A percentile compares a stretch with the other conserved stretches of the same genome.
Evolutionary conservation across 2,888 invertebrate species (phyloP).

Genomic region (Coenonympha arcania): DNA sequence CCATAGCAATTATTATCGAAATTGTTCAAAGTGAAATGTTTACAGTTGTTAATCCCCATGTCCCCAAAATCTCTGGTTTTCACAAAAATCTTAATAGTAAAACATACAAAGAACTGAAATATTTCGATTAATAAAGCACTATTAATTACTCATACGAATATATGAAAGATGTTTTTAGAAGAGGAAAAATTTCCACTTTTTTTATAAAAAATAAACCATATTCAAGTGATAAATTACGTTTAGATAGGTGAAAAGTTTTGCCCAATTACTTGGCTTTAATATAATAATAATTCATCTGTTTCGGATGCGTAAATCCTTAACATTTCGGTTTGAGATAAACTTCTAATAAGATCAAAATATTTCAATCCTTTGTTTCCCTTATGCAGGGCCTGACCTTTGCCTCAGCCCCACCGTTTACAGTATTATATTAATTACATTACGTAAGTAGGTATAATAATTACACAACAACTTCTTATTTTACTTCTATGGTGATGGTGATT

Average conservation of each 20-base stretch:
- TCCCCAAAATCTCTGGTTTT: conserved; percentile 43
- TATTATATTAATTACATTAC: conserved; percentile 15
- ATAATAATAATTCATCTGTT: too few species aligned
- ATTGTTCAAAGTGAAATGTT: neutral
- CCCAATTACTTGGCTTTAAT: too few species aligned
- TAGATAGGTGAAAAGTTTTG: too few species aligned
- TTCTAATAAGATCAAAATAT: conserved; percentile 22
- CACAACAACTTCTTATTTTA: conserved; percentile 26
- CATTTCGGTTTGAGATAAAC: too few species aligned
- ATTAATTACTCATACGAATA: too few species aligned
- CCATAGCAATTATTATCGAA: neutral
- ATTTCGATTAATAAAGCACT: conserved; percentile 35
- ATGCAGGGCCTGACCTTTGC: neutral
- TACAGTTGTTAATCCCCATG: conserved; percentile 29
- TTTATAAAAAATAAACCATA: too few species aligned
- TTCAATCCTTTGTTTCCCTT: conserved; percentile 24
- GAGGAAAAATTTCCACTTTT: too few species aligned
- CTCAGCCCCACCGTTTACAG: conserved; percentile 8
- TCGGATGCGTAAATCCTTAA: too few species aligned
- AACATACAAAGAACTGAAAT: conserved; percentile 38
- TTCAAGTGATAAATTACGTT: too few species aligned
- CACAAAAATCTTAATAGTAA: conserved; percentile 38
- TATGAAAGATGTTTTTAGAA: too few species aligned
- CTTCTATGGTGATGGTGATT: conserved; percentile 17
- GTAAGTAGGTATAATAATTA: conserved; percentile 19